Conservation (phyloP, 2,797 vertebrate species). For the Fistularia commersonii region DNA sequence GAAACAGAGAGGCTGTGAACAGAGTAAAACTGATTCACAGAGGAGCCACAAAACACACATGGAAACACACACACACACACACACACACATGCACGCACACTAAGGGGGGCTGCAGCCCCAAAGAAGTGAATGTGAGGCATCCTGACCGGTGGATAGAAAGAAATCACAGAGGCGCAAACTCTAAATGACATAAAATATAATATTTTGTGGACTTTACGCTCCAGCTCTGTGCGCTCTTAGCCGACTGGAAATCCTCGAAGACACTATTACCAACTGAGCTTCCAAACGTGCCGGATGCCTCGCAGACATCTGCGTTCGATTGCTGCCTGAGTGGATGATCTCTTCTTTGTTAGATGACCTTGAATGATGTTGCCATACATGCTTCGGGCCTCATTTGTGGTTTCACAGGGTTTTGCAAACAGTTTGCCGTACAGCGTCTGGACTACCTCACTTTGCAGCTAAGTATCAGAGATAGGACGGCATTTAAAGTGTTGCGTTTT, state of each 20-base stretch:
- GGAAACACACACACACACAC: constrained; percentile 12
- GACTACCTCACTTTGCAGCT: background rate
- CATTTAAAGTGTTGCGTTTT: no score
- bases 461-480: no score
- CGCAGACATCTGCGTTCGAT: constrained; percentile 49
- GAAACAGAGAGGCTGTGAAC: constrained; percentile 16
- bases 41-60: constrained; percentile 29
- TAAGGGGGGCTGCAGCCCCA: no score
- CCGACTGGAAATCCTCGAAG: background rate
- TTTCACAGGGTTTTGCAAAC: constrained; percentile 5
- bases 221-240: background rate
- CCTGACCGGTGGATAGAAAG: no score
- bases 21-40: constrained; percentile 36
- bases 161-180: background rate
- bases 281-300: constrained; percentile 18
- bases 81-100: no score
- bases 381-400: constrained; percentile 1
- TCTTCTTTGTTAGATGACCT: constrained; percentile 19
- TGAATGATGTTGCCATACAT: constrained; percentile 2
- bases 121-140: no score
- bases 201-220: no score
- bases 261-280: constrained; percentile 19
- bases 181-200: constrained; percentile 1
- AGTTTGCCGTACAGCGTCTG: constrained; percentile 1
- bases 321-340: background rate